Evolutionary conservation across 2,797 vertebrate species (phyloP).

Genomic region (Manis javanica): DNA sequence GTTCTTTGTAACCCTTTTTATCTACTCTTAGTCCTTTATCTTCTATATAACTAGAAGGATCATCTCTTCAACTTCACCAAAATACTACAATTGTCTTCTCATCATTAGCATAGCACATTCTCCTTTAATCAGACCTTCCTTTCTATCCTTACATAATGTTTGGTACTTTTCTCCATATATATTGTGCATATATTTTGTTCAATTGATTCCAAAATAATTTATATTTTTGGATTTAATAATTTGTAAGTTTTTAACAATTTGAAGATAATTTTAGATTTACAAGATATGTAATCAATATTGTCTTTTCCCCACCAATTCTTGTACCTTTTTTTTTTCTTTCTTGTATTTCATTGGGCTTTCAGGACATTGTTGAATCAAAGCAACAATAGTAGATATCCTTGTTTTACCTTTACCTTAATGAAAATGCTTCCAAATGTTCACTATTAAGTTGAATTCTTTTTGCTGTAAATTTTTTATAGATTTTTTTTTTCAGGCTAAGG

Average conservation of each 20-base stretch:
- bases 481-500: not conserved
- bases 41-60: not conserved
- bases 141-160: not conserved
- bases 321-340: not conserved
- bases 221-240: not conserved
- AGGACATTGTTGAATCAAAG: not conserved
- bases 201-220: not conserved
- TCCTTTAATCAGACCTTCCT: not conserved
- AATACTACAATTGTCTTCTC: not conserved
- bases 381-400: not conserved
- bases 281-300: not conserved
- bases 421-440: not conserved
- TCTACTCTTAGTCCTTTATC: not conserved
- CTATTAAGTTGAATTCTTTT: not conserved
- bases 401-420: not conserved
- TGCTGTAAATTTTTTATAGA: not conserved
- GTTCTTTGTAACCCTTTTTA: not conserved
- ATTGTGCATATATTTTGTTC: not conserved
- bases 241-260: slow-evolving; percentile 11
- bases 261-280: not conserved
- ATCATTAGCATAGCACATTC: not conserved
- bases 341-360: not conserved
- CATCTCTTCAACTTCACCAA: not conserved
- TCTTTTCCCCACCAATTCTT: not conserved
- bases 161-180: not conserved